Percentiles rank a stretch among this genome's conserved stretches.
Conservation (phyloP, 2,888 invertebrate species). For the Rhagophthalmus giganteus region DNA sequence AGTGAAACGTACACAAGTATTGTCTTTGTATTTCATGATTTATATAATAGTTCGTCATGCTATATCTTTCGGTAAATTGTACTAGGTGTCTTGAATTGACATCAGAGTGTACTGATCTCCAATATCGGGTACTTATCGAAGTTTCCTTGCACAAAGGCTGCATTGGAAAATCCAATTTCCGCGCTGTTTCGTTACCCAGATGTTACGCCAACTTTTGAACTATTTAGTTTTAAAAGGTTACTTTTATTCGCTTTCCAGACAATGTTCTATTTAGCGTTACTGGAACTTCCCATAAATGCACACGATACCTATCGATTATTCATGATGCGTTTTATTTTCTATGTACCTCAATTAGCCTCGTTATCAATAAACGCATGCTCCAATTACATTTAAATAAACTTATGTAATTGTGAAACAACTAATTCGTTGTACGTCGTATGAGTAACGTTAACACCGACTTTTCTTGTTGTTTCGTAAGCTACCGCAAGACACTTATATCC, state of each 20-base stretch:
- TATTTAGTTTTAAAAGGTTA: slow-evolving; percentile 37
- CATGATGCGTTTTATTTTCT: too few species aligned
- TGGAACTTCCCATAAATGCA: neutral
- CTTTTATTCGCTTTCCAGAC: slow-evolving; percentile 24
- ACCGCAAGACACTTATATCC: too few species aligned
- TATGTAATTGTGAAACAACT: too few species aligned
- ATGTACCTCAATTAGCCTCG: too few species aligned
- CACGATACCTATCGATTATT: neutral
- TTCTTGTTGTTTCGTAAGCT: too few species aligned
- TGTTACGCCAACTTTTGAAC: slow-evolving; percentile 34
- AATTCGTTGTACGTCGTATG: too few species aligned
- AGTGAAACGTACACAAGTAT: slow-evolving; percentile 22
- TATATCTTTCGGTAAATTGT: slow-evolving; percentile 14
- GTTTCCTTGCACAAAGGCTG: slow-evolving; percentile 27
- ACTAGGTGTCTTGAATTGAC: slow-evolving; percentile 5
- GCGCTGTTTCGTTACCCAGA: slow-evolving; percentile 35
- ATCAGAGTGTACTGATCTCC: slow-evolving; percentile 17
- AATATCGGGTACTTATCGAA: slow-evolving; percentile 34
- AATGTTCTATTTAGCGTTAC: slow-evolving; percentile 12
- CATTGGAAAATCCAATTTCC: slow-evolving; percentile 39
- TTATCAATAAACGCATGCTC: too few species aligned
- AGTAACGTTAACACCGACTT: too few species aligned
- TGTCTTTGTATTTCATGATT: slow-evolving; percentile 27
- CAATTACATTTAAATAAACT: too few species aligned
- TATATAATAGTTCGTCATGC: slow-evolving; percentile 20